Evolutionary conservation across 2,797 vertebrate genomes (phyloP).

Genomic region (Clarias pachynema): DNA sequence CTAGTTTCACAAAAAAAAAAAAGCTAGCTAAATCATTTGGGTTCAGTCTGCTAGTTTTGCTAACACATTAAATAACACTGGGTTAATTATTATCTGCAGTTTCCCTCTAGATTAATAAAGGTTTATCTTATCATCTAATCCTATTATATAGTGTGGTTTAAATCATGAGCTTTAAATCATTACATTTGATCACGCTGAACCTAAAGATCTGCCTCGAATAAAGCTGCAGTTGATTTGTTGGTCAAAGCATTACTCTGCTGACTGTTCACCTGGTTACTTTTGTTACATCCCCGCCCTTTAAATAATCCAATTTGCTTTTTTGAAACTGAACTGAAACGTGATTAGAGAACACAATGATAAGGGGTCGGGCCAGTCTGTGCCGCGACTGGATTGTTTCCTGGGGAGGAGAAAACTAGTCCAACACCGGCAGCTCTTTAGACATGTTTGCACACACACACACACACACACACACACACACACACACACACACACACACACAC

Average conservation of each 20-base stretch:
- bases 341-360: not conserved
- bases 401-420: not conserved
- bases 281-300: not conserved
- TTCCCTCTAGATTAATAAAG: too few relatives aligned
- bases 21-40: too few relatives aligned
- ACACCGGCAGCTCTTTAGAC: not conserved
- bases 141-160: too few relatives aligned
- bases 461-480: too few relatives aligned
- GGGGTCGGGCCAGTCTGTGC: not conserved
- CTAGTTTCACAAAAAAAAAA: too few relatives aligned
- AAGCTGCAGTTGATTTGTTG: not conserved
- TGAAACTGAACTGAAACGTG: not conserved
- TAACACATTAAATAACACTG: not conserved
- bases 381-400: not conserved
- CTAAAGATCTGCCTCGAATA: not conserved
- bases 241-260: not conserved
- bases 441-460: slow-evolving; percentile 20
- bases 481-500: too few relatives aligned
- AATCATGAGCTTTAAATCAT: too few relatives aligned
- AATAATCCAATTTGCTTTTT: not conserved
- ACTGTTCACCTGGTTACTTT: not conserved
- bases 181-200: not conserved
- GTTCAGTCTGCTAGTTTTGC: not conserved
- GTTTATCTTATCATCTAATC: too few relatives aligned
- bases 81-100: too few relatives aligned